A percentile compares a stretch with the other conserved stretches of the same genome.
These are phyloP conservation scores for Cygnus olor DNA, from an alignment of 2,797 vertebrate species.

Conservation along the genomic window DNA sequence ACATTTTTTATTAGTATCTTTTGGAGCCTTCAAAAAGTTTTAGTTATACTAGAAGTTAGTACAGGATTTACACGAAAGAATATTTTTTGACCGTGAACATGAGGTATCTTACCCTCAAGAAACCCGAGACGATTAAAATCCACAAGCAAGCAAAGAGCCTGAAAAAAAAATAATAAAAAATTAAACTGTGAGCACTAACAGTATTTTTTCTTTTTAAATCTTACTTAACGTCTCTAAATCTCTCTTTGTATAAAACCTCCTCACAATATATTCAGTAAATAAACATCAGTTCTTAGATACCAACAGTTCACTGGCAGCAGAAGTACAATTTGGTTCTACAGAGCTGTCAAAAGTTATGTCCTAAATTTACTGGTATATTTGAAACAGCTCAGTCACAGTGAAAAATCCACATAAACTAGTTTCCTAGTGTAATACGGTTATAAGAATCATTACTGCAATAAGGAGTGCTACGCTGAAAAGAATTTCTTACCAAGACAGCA, in stretches of 20 bases:
- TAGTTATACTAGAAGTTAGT: not conserved
- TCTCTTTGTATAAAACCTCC: not conserved
- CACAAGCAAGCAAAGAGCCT: slow-evolving; percentile 92
- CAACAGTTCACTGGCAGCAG: not conserved
- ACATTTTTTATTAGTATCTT: not conserved
- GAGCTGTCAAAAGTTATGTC: not conserved
- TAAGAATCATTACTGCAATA: not conserved
- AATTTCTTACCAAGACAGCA: not conserved
- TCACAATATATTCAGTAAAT: not conserved
- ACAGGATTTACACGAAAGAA: not conserved
- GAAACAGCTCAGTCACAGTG: not conserved
- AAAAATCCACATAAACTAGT: not conserved
- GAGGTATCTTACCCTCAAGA: slow-evolving; percentile 87
- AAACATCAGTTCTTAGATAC: not conserved
- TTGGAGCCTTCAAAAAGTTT: not conserved
- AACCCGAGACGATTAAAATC: slow-evolving; percentile 88
- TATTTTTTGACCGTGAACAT: not conserved
- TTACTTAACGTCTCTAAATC: not conserved
- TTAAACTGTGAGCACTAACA: slow-evolving; percentile 5
- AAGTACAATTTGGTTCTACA: not conserved
- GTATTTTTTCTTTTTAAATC: not conserved
- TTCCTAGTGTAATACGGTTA: not conserved
- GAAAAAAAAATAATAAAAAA: slow-evolving; percentile 51
- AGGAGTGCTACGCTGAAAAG: not conserved
- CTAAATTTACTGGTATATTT: not conserved